Base-by-base conservation (phyloP, 2,888 invertebrate genomes). In the Ectobius pallidus region DNA sequence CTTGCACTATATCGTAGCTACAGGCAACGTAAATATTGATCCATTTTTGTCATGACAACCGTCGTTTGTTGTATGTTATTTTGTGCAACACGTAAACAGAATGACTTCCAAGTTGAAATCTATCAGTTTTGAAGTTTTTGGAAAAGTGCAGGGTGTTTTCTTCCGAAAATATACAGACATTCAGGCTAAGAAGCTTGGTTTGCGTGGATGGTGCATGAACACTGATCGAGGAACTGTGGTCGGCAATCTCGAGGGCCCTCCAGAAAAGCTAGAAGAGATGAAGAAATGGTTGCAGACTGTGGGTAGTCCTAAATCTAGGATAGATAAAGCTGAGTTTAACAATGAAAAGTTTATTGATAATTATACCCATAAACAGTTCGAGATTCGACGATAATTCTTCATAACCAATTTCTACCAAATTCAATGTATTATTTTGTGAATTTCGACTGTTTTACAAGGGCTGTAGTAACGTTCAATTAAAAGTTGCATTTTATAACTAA, bases 171-270 rank as follows among this genome's bases (percentile, higher is more conserved):
- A 86, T 76, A 92, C 92, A 0, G 87, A 90, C 80, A 83, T 86
- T 73, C 86, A 90, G 81, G 90, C 89, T 0, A 86, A 86, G 30
- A 87, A 87, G 78, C 82, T 92, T 25, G 87, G 87, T 1, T 78
- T 92, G 1, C 86, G 84, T 74, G 92, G 92, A 14, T 92, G 91
- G 91, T 91, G 91, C 79, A 89, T 86, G 86, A 92, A 92, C 79
- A 92, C 92, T 0, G 78, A 84, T 0, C 79, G 84, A 39, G 91
- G 89, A 6, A 91, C 92, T 0, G 92, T 93, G 0, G 82, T 87
- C 22, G 92, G 92, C 2, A 86, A 86, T 70, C 79, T 92, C 77
- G 87, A 92, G 81, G 92, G 92, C 16, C 84, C 86, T 1, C 76
- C 81, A 30, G 82, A 84, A 0, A 86, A 87, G 81, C 80, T 92